Conservation (phyloP, 2,888 invertebrate genomes). For the Mythimna loreyi region DNA sequence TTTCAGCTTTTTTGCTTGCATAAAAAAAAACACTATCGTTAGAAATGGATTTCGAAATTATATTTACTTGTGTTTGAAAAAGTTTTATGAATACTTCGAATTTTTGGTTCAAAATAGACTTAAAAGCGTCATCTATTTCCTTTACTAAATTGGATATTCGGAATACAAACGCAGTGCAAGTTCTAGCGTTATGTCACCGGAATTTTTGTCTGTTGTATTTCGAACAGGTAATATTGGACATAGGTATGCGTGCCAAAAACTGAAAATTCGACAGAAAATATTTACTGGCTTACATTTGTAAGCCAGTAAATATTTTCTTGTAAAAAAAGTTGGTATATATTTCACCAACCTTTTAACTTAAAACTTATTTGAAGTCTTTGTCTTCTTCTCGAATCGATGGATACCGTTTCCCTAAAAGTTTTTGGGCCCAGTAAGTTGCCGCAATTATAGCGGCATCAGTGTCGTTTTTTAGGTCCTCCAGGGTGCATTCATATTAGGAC, state of each 20-base stretch:
- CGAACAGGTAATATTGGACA: conserved; percentile 1
- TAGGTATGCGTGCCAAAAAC: conserved; percentile 1
- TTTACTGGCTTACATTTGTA: not conserved
- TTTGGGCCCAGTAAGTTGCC: too few species aligned
- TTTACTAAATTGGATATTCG: conserved; percentile 24
- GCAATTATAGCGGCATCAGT: too few species aligned
- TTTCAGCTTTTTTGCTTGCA: too few species aligned
- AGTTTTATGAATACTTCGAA: not conserved
- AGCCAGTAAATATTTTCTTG: too few species aligned
- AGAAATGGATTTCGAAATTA: not conserved
- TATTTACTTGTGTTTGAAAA: not conserved
- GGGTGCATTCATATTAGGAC: too few species aligned
- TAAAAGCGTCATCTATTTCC: conserved; percentile 21
- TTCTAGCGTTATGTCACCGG: conserved; percentile 13
- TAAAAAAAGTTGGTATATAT: not conserved
- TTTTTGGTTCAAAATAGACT: conserved; percentile 15
- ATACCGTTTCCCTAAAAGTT: too few species aligned
- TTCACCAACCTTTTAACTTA: too few species aligned
- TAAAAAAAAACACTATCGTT: too few species aligned
- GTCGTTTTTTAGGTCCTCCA: too few species aligned
- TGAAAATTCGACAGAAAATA: conserved; percentile 3
- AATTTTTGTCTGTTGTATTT: conserved; percentile 22
- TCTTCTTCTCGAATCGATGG: too few species aligned
- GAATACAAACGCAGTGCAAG: conserved; percentile 28
- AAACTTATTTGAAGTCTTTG: too few species aligned